Base-by-base conservation (phyloP, 2,888 invertebrate species). In the Thysanoteuthis rhombus region DNA sequence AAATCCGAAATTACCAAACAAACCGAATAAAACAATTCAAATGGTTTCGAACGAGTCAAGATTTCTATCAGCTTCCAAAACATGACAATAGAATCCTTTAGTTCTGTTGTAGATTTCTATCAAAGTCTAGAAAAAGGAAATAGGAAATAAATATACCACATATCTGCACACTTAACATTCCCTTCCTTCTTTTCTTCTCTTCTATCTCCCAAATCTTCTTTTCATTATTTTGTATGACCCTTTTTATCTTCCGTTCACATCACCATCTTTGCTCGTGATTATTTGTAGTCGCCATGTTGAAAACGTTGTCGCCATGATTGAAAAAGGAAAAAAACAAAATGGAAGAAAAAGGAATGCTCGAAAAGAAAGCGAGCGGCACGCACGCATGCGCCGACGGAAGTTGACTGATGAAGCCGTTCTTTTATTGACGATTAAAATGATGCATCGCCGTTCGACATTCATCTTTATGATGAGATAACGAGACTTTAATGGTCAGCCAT, bases 381-480 rank as follows among this genome's bases (percentile, higher is more conserved):
- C 75, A 75, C 75, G 75, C 75, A 75, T 75, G 75, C 75, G 75
- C n/a, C 75, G 75, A 32, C 75, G 75, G 75, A 75, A 75, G 75
- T 75, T 75, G 75, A 75, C 75, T 75, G 75, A 75, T 75, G 75
- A 75, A 75, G 75, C n/a, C 75, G 75, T 75, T 75, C 75, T 75
- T 75, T 75, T 75, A 75, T 75, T 75, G 75, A n/a, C 75, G 75
- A 75, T 75, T 75, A 75, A 75, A 75, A 75, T 75, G 75, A 75
- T 75, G 75, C 75, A 75, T 75, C 75, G 75, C 32, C 75, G n/a
- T 75, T 75, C 75, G 75, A 75, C 75, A 75, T 75, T 75, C 75
- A n/a, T 32, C n/a, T 75, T 75, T 75, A 75, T 75, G 75, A 75
- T 32, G n/a, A 75, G 75, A 75, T 75, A 75, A 75, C 75, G 75